Conservation (phyloP, 2,113 vertebrate genomes). For the Oryzias woworae region DNA sequence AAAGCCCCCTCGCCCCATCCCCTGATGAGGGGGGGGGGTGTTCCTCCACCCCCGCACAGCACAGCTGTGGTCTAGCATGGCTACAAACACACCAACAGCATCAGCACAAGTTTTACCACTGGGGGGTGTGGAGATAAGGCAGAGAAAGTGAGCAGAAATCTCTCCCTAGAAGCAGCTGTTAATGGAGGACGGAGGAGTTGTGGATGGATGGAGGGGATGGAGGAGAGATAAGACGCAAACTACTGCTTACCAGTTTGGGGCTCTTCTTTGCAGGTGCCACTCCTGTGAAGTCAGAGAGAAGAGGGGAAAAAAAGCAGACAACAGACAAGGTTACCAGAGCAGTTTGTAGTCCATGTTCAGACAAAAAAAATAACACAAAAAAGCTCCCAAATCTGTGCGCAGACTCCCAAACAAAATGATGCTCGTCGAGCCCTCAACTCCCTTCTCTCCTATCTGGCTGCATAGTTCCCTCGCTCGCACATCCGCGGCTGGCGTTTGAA, state of each 20-base stretch:
- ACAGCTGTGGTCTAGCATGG: slow-evolving; percentile 22
- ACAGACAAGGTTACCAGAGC: slow-evolving; percentile 58
- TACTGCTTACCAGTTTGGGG: slow-evolving; percentile 95
- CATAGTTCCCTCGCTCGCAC: slow-evolving; percentile 45
- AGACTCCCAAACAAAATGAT: slow-evolving; percentile 79
- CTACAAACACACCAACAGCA: slow-evolving; percentile 47
- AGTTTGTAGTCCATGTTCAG: slow-evolving; percentile 55
- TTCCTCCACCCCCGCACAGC: slow-evolving; percentile 53
- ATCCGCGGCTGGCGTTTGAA: slow-evolving; percentile 79
- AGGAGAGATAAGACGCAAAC: not conserved
- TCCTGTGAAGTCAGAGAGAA: slow-evolving; percentile 82
- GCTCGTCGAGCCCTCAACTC: slow-evolving; percentile 83
- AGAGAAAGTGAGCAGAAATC: slow-evolving; percentile 4
- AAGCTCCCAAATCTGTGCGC: slow-evolving; percentile 1
- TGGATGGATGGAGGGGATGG: not conserved
- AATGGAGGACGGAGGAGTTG: not conserved
- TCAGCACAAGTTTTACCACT: slow-evolving; percentile 40
- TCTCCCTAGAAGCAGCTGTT: slow-evolving; percentile 4
- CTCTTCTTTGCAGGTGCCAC: slow-evolving; percentile 97
- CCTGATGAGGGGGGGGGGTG: slow-evolving; percentile 14
- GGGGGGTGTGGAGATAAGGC: not conserved
- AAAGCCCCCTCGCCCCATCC: slow-evolving; percentile 56
- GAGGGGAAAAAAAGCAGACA: slow-evolving; percentile 59
- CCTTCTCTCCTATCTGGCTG: slow-evolving; percentile 53
- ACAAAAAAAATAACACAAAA: slow-evolving; percentile 18